Evolutionary conservation across 92 coral and sea anemone genomes (phyloP), one percentile per base, ranked within the genome.

Genomic region (Parazoanthus darwini): DNA sequence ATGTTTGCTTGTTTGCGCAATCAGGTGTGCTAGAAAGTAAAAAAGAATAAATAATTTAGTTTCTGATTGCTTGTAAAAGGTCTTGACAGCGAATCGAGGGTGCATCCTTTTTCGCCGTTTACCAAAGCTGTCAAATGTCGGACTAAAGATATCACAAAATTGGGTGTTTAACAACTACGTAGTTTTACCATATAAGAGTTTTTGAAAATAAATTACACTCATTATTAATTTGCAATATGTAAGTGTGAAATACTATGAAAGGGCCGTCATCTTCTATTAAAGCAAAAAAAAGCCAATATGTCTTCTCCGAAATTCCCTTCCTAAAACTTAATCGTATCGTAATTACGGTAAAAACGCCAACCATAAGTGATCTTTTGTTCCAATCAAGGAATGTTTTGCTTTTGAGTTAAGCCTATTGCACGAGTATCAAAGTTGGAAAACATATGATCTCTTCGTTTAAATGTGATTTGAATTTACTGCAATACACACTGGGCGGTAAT

Each of bases 181-280:
- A 82, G 59, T 65, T 23, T 66, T 66, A 25, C 56, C 75, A 42
- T 48, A 77, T 82, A 68, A 38, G 77, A 22, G 76, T 54, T 81
- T 73, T 86, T 86, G 86, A 51, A 81, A 92, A 80, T 82, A 81
- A 86, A 91, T 89, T 68, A 81, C 75, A 79, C 48, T 85, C 89
- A 46, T 82, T 81, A 92, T 92, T 86, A 92, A 88, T 82, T 89
- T 75, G 88, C 80, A 87, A 82, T 89, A 82, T 86, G 36, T 29
- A 81, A 77, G 88, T 92, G 90, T 79, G 90, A 89, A 91, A 66
- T 87, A 50, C 80, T 80, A 26, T 83, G 87, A 70, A 83, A 42
- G 87, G 67, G 33, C 78, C 78, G 87, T 70, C 87, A 84, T 48
- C 68, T 84, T 48, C 87, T 84, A 46, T 84, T 84, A 70, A 84